A percentile compares a stretch with the other conserved stretches of the same genome.
phyloP scores from a whole-genome alignment of 2,797 vertebrate species.

The Sebastes kiyomatsui region DNA sequence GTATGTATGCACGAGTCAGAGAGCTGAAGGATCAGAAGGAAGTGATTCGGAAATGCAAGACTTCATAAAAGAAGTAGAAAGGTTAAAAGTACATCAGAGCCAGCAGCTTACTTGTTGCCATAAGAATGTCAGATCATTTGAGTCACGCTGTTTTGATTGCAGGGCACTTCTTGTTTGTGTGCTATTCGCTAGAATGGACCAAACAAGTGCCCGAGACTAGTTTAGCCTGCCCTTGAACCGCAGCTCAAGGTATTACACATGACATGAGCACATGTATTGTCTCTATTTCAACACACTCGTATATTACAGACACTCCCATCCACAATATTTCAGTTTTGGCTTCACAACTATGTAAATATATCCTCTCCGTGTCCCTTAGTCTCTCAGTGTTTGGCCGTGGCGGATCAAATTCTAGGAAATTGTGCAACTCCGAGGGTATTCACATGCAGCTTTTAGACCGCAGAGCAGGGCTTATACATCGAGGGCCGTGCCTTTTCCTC shows the following conservation, averaged over 20 bases:
- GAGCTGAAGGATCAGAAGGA: not conserved
- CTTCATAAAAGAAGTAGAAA: not conserved
- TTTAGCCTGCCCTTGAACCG: constrained; percentile 66
- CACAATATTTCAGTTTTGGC: constrained; percentile 23
- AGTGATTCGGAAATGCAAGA: not conserved
- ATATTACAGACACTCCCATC: not conserved
- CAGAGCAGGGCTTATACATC: constrained; percentile 33
- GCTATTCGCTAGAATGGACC: constrained; percentile 8
- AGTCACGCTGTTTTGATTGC: constrained; percentile 31
- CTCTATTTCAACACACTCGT: constrained; percentile 19
- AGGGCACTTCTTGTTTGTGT: constrained; percentile 38
- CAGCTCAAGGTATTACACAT: constrained; percentile 26
- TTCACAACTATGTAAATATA: constrained; percentile 47
- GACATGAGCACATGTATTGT: constrained; percentile 10
- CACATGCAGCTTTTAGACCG: constrained; percentile 25
- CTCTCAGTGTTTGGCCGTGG: constrained; percentile 38
- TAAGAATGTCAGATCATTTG: constrained; percentile 30
- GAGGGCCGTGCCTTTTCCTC: constrained; percentile 40
- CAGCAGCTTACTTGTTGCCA: constrained; percentile 21
- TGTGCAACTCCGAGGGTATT: constrained; percentile 52
- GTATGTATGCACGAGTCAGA: not conserved
- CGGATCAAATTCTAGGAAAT: constrained; percentile 60
- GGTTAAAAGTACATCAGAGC: not conserved
- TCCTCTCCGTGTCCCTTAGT: constrained; percentile 19
- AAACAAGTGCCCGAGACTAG: constrained; percentile 38